Evolutionary conservation across 2,888 invertebrate species (phyloP).

Genomic region (Scaptomyza flava): DNA sequence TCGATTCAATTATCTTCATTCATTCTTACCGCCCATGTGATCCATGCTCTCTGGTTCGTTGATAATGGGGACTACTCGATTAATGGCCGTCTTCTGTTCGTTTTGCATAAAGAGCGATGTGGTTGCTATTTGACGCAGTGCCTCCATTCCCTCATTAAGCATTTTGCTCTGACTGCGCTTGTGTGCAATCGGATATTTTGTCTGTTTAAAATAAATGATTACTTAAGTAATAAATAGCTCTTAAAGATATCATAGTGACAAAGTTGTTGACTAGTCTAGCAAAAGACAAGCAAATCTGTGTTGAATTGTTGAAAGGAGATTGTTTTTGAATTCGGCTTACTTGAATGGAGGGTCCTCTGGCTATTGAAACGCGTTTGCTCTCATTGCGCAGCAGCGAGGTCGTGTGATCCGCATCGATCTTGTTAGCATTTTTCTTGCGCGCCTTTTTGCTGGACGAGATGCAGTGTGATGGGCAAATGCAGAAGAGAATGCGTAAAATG

Average conservation of each 20-base stretch:
- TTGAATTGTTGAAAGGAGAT: no score
- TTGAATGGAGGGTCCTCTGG: slow-evolving; percentile 82
- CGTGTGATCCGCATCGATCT: slow-evolving; percentile 84
- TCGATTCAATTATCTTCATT: background rate
- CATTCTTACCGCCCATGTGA: slow-evolving; percentile 50
- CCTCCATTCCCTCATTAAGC: slow-evolving; percentile 85
- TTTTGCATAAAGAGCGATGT: slow-evolving; percentile 85
- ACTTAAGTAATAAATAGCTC: no score
- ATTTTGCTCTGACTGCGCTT: slow-evolving; percentile 83
- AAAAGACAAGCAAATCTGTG: no score
- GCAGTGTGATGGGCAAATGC: slow-evolving; percentile 92
- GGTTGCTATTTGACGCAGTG: slow-evolving; percentile 84
- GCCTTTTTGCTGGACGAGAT: slow-evolving; percentile 88
- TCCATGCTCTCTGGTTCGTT: slow-evolving; percentile 82
- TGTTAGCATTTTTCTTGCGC: slow-evolving; percentile 85
- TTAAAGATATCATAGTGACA: no score
- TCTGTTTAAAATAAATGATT: slow-evolving; percentile 15
- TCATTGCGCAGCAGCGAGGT: slow-evolving; percentile 84
- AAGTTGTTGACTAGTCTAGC: no score
- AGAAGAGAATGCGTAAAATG: slow-evolving; percentile 92
- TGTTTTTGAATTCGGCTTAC: slow-evolving; percentile 31
- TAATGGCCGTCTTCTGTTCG: slow-evolving; percentile 83
- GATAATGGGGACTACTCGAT: slow-evolving; percentile 84
- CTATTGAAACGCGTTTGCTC: slow-evolving; percentile 84
- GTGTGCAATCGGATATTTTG: slow-evolving; percentile 83